Percentiles rank a stretch among this genome's conserved stretches.
Conservation (phyloP, 2,113 vertebrate genomes). For the Daboia siamensis region DNA sequence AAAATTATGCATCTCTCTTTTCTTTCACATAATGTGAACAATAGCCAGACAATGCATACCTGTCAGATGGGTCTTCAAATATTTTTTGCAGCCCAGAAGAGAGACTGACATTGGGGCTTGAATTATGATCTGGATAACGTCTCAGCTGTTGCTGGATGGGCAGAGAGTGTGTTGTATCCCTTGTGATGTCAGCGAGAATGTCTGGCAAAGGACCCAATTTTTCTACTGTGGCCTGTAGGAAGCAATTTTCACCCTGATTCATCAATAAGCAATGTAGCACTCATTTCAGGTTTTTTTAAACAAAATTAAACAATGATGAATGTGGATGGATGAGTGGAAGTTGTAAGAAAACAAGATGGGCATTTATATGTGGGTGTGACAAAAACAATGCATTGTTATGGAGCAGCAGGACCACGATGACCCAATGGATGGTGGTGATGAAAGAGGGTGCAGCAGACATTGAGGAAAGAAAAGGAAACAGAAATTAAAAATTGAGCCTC, state of each 20-base stretch:
- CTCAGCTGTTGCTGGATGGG: conserved; percentile 84
- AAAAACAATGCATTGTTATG: conserved; percentile 84
- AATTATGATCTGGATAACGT: conserved; percentile 83
- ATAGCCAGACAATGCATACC: conserved; percentile 67
- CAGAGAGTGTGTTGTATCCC: conserved; percentile 80
- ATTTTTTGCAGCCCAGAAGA: conserved; percentile 93
- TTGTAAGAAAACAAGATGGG: conserved; percentile 74
- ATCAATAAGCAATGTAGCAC: conserved; percentile 76
- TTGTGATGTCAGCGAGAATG: conserved; percentile 90
- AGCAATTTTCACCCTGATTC: conserved; percentile 98
- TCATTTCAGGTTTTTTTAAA: conserved; percentile 39
- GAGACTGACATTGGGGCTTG: conserved; percentile 86
- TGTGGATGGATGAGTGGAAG: conserved; percentile 71
- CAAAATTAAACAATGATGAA: conserved; percentile 58
- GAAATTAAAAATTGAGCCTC: conserved; percentile 80
- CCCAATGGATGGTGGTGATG: conserved; percentile 78
- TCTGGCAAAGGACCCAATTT: conserved; percentile 93
- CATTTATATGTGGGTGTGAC: conserved; percentile 73
- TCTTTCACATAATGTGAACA: background rate
- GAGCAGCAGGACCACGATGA: conserved; percentile 82
- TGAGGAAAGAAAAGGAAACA: conserved; percentile 80
- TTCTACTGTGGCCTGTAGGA: conserved; percentile 96
- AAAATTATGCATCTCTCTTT: background rate
- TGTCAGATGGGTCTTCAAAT: conserved; percentile 86
- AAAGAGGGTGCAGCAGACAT: conserved; percentile 71